Conservation (phyloP, 2,888 invertebrate genomes). For the Physocephala rufipes region DNA sequence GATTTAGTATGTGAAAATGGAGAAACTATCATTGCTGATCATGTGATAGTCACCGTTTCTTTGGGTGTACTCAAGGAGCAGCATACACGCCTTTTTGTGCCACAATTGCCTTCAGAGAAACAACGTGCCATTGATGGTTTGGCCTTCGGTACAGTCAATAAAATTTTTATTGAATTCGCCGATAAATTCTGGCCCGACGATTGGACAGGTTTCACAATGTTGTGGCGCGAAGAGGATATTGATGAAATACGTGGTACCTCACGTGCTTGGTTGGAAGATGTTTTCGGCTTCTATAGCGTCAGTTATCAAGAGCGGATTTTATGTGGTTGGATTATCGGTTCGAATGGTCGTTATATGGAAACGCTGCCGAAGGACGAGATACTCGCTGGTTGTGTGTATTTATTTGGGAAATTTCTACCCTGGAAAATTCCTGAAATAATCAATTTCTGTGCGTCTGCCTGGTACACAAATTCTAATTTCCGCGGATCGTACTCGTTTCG, state of each 20-base stretch:
- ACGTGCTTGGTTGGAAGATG: constrained; percentile 71
- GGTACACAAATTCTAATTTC: constrained; percentile 72
- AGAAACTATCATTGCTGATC: constrained; percentile 67
- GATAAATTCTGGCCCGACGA: constrained; percentile 70
- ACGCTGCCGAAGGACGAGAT: constrained; percentile 68
- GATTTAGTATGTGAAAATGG: constrained; percentile 64
- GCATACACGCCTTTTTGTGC: constrained; percentile 65
- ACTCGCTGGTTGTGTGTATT: constrained; percentile 57
- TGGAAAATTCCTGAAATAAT: constrained; percentile 60
- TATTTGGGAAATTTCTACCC: constrained; percentile 60
- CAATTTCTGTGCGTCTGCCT: constrained; percentile 68
- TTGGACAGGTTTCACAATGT: constrained; percentile 68
- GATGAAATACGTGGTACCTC: constrained; percentile 56
- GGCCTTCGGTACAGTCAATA: constrained; percentile 72
- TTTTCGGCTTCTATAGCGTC: constrained; percentile 75
- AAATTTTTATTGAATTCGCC: constrained; percentile 72
- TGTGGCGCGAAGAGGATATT: constrained; percentile 70
- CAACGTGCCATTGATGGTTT: constrained; percentile 68
- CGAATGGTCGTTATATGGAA: constrained; percentile 72
- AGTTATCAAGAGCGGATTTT: constrained; percentile 73
- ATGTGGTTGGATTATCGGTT: constrained; percentile 77
- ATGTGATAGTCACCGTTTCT: constrained; percentile 71
- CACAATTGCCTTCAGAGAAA: constrained; percentile 67
- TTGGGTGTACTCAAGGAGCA: constrained; percentile 72
- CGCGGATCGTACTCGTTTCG: constrained; percentile 76